These are phyloP conservation scores for Nomada ruficornis DNA, from an alignment of 2,888 invertebrate genomes.

Conservation along the genomic window DNA sequence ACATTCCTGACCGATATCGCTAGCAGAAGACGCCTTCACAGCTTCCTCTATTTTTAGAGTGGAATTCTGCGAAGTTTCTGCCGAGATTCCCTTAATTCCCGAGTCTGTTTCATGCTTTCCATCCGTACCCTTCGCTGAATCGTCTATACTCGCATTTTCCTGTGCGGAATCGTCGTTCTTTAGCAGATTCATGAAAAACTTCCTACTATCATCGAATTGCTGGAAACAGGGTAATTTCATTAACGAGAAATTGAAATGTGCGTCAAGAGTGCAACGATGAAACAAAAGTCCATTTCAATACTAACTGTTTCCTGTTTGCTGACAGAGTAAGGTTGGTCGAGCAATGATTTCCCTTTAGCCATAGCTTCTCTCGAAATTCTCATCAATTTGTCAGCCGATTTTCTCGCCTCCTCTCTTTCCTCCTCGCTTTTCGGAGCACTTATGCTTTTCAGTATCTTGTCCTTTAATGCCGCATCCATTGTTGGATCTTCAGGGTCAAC, in stretches of 20 bases:
- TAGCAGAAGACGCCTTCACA: neutral
- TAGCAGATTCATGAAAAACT: slow-evolving; percentile 43
- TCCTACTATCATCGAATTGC: slow-evolving; percentile 29
- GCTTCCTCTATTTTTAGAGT: neutral
- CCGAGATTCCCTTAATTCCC: neutral
- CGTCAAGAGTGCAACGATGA: neutral
- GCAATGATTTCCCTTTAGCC: slow-evolving; percentile 54
- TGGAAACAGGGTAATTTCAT: neutral
- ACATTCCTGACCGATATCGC: neutral
- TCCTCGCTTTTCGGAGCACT: slow-evolving; percentile 59
- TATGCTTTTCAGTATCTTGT: slow-evolving; percentile 59
- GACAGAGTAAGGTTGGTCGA: neutral
- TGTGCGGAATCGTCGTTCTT: neutral
- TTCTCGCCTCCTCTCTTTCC: slow-evolving; percentile 54
- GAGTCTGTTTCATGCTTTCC: neutral
- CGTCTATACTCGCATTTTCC: neutral
- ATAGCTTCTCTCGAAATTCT: slow-evolving; percentile 58
- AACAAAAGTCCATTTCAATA: neutral
- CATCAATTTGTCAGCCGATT: slow-evolving; percentile 62
- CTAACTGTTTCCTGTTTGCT: slow-evolving; percentile 28
- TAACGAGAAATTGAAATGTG: neutral
- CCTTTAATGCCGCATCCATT: slow-evolving; percentile 52
- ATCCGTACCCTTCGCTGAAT: slow-evolving; percentile 2
- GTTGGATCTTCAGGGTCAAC: slow-evolving; percentile 11
- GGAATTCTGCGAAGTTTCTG: neutral